Evolutionary conservation across 2,113 vertebrate genomes (phyloP).

Genomic region (Laterallus jamaicensis): DNA sequence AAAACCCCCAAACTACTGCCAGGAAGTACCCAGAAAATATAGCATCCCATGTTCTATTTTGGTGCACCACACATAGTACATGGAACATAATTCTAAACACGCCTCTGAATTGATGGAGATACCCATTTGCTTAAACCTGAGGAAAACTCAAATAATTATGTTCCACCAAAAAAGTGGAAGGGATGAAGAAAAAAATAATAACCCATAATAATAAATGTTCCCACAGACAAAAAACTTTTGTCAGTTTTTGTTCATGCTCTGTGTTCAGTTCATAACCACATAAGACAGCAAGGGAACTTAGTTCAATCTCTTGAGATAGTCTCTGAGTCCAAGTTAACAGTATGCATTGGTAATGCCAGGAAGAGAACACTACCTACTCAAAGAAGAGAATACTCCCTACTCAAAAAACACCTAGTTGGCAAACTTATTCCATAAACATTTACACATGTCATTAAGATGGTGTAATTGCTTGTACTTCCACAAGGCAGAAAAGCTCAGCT

Average conservation of each 20-base stretch:
- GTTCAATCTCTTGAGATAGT: background rate
- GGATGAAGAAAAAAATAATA: background rate
- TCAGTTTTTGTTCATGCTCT: background rate
- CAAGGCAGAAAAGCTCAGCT: background rate
- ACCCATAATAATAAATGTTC: background rate
- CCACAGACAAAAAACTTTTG: background rate
- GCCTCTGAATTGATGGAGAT: background rate
- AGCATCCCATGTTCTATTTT: background rate
- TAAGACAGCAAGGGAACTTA: background rate
- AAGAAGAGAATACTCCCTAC: background rate
- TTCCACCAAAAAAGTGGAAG: background rate
- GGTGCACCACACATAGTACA: background rate
- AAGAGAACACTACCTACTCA: background rate
- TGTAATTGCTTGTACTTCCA: background rate
- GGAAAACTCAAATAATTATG: background rate
- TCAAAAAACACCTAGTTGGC: background rate
- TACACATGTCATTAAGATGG: background rate
- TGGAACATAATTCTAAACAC: background rate
- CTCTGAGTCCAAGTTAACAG: background rate
- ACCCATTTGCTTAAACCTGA: background rate
- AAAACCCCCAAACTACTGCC: background rate
- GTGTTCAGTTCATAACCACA: background rate
- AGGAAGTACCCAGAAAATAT: background rate
- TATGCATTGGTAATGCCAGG: background rate
- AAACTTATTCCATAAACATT: background rate